A percentile compares a stretch with the other conserved stretches of the same genome.
Evolutionary conservation across 2,797 vertebrate genomes (phyloP).

Genomic region (Enteromius radiatus): DNA sequence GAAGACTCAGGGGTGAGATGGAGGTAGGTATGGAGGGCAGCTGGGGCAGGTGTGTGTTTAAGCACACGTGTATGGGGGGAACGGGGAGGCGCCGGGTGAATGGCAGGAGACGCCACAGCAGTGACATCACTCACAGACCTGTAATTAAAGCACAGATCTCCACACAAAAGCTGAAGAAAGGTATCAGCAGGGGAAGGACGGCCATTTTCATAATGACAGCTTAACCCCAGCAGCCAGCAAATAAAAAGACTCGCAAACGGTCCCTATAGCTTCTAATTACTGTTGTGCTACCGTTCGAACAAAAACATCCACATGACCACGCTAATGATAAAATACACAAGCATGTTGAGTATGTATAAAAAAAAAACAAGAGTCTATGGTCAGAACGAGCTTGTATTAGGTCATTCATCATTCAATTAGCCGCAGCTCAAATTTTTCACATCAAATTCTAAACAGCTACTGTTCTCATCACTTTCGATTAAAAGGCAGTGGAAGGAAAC

Average conservation of each 20-base stretch:
- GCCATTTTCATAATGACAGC: slow-evolving; percentile 78
- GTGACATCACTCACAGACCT: slow-evolving; percentile 79
- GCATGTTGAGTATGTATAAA: neutral
- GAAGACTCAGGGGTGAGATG: slow-evolving; percentile 29
- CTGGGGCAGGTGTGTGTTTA: slow-evolving; percentile 49
- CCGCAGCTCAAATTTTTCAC: slow-evolving; percentile 31
- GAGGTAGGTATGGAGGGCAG: slow-evolving; percentile 44
- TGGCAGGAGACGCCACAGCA: slow-evolving; percentile 67
- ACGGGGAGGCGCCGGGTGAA: slow-evolving; percentile 55
- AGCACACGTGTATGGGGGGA: slow-evolving; percentile 35
- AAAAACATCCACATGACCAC: slow-evolving; percentile 29
- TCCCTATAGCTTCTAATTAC: slow-evolving; percentile 74
- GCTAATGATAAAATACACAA: slow-evolving; percentile 40
- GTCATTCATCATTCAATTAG: too few species aligned
- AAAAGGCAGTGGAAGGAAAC: slow-evolving; percentile 17
- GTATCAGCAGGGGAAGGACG: slow-evolving; percentile 66
- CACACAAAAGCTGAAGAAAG: slow-evolving; percentile 64
- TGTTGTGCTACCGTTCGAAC: slow-evolving; percentile 58
- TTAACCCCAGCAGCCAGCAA: slow-evolving; percentile 52
- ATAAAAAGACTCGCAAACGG: slow-evolving; percentile 53
- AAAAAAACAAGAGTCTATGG: neutral
- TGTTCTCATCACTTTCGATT: slow-evolving; percentile 19
- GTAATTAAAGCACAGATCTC: slow-evolving; percentile 77
- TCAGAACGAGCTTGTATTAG: too few species aligned
- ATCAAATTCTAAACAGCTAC: slow-evolving; percentile 8